Evolutionary conservation across 2,797 vertebrate genomes (phyloP).

Genomic region (Tinamus major): DNA sequence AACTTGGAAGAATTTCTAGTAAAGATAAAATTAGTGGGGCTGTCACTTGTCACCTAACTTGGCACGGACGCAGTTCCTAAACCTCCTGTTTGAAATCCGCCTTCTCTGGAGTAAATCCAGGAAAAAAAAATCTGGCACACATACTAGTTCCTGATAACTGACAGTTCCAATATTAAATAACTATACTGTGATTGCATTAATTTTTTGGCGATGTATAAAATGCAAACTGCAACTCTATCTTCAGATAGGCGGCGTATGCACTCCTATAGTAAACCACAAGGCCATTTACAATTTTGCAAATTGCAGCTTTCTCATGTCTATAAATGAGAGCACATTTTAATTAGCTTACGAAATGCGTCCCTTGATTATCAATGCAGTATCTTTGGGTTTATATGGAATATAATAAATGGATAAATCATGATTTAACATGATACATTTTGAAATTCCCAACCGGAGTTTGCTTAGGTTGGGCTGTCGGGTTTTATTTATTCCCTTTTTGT

Average conservation of each 20-base stretch:
- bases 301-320: conserved; percentile 32
- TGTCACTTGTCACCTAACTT: conserved; percentile 75
- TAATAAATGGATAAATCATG: conserved; percentile 59
- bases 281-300: conserved; percentile 21
- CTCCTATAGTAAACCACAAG: neutral
- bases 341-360: conserved; percentile 53
- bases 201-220: conserved; percentile 43
- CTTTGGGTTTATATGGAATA: conserved; percentile 61
- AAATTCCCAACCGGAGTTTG: conserved; percentile 20
- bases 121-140: conserved; percentile 56
- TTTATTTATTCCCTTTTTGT: conserved; percentile 65
- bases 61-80: conserved; percentile 57
- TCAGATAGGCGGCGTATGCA: conserved; percentile 25
- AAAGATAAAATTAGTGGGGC: conserved; percentile 64
- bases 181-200: conserved; percentile 42
- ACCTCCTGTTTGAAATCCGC: conserved; percentile 67
- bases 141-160: conserved; percentile 53
- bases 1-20: conserved; percentile 48
- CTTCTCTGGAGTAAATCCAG: conserved; percentile 70
- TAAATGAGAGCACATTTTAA: conserved; percentile 72
- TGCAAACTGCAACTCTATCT: neutral
- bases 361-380: conserved; percentile 63
- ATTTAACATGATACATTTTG: conserved; percentile 44
- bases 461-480: neutral
- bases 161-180: conserved; percentile 69